phyloP scores from a whole-genome alignment of 2,888 invertebrate species.

The Ophioninae sp. region DNA sequence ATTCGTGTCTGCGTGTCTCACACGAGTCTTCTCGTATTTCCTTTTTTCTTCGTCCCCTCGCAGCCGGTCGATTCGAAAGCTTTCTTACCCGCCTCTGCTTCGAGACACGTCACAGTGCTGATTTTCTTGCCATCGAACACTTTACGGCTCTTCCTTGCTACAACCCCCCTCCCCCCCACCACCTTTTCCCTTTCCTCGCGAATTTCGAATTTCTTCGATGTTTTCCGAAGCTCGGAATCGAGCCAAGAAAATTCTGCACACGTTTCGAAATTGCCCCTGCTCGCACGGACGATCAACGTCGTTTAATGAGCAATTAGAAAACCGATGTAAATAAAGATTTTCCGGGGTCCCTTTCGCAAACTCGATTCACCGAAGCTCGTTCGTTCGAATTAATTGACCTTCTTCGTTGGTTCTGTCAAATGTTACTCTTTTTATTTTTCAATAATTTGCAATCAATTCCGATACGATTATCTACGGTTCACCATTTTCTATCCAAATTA shows the following conservation, averaged over 20 bases:
- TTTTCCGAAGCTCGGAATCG: slow-evolving; percentile 17
- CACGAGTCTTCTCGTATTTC: neutral
- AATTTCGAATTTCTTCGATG: slow-evolving; percentile 35
- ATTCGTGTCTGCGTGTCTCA: too few relatives aligned
- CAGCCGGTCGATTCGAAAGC: slow-evolving; percentile 54
- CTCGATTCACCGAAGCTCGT: neutral
- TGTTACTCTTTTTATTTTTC: too few relatives aligned
- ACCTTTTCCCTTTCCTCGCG: slow-evolving; percentile 31
- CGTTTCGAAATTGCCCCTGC: slow-evolving; percentile 19
- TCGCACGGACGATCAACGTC: slow-evolving; percentile 26
- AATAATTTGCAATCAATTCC: too few relatives aligned
- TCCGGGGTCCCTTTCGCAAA: neutral
- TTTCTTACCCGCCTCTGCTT: slow-evolving; percentile 48
- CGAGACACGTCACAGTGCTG: slow-evolving; percentile 27
- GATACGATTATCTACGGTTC: too few relatives aligned
- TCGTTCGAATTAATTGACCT: neutral
- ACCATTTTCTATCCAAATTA: too few relatives aligned
- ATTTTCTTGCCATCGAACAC: slow-evolving; percentile 64
- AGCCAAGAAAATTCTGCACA: slow-evolving; percentile 30
- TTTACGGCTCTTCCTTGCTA: slow-evolving; percentile 53
- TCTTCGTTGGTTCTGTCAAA: too few relatives aligned
- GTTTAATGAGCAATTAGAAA: slow-evolving; percentile 32
- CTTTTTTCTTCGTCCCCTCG: slow-evolving; percentile 15
- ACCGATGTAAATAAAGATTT: neutral
- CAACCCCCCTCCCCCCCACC: slow-evolving; percentile 55